These are phyloP conservation scores for Nematostella vectensis DNA, from an alignment of 92 coral and sea anemone species.

Conservation along the genomic window DNA sequence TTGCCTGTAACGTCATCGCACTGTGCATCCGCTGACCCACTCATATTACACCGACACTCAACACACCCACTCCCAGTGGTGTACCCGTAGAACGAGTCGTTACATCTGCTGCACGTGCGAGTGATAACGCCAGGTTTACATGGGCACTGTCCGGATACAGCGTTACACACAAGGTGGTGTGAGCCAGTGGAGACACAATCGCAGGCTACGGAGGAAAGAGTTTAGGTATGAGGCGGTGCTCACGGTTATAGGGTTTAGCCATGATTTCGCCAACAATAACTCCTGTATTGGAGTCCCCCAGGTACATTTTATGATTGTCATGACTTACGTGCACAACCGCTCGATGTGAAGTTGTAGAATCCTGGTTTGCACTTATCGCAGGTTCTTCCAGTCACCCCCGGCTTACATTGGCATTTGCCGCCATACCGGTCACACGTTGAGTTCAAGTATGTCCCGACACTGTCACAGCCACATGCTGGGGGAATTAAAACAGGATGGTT, in stretches of 20 bases:
- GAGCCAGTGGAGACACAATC: constrained; percentile 65
- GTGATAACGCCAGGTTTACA: constrained; percentile 73
- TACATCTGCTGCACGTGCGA: constrained; percentile 74
- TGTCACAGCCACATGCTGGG: constrained; percentile 73
- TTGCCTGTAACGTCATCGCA: constrained; percentile 69
- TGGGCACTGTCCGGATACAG: constrained; percentile 79
- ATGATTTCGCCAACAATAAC: not conserved
- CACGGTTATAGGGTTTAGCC: no score
- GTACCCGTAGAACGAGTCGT: constrained; percentile 66
- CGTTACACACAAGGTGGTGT: constrained; percentile 67
- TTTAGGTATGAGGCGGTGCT: no score
- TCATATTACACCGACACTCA: constrained; percentile 72
- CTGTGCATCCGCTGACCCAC: constrained; percentile 73
- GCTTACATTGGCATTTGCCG: constrained; percentile 92
- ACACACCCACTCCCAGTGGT: constrained; percentile 73
- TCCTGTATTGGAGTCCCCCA: no score
- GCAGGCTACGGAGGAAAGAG: constrained; percentile 50
- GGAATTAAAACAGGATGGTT: not conserved
- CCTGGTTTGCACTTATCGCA: constrained; percentile 89
- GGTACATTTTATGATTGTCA: no score
- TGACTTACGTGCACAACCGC: constrained; percentile 84
- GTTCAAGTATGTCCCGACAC: constrained; percentile 50
- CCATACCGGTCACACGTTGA: constrained; percentile 59
- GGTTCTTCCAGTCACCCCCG: constrained; percentile 80
- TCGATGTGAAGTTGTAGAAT: constrained; percentile 60